Base-by-base conservation (phyloP, 2,113 vertebrate species). In the Muntiacus muntjak region DNA sequence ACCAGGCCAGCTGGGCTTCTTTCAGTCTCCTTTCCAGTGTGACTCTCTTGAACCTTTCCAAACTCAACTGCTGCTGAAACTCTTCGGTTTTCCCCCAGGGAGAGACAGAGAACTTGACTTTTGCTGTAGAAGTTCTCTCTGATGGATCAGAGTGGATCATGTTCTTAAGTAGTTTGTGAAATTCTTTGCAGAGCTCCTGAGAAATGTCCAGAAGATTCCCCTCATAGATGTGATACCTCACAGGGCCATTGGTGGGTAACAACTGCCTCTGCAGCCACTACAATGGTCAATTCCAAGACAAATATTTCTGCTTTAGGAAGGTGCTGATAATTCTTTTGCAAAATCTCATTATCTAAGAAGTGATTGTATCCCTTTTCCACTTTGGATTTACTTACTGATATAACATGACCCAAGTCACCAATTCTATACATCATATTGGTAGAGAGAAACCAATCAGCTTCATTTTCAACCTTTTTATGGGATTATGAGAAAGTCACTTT, bases 371-470 rank as follows among this genome's bases (percentile, higher is more conserved):
- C 99, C 98, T 99, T 99, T 94, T 99, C 99, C 50, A 99, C 99
- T 94, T 99, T 99, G 43, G 99, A 99, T 71, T 98, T 99, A 81
- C 93, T 98, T 92, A 98, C 98, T 28, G 99, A 99, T 0, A 99
- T 99, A 92, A 99, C 99, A 83, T 99, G 99, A 91, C 99, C 99
- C 95, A 99, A 99, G 98, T 99, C 99, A 99, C 99, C 99, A 40
- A 99, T 99, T 99, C 99, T 99, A 97, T 99, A 99, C 4, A 99
- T 91, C 86, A 99, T 98, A 74, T 98, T 98, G 74, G 99, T 98
- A 96, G 99, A 98, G 36, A 98, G 83, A 95, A 96, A 97, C 76
- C 98, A 98, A 15, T 99, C 99, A 2, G 99, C 99, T 86, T 99
- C 99, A 40, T 99, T 99, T 93, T 99, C 99, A 26, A 98, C 99